phyloP scores from a whole-genome alignment of 2,113 vertebrate genomes.

The Poeciliopsis prolifica region DNA sequence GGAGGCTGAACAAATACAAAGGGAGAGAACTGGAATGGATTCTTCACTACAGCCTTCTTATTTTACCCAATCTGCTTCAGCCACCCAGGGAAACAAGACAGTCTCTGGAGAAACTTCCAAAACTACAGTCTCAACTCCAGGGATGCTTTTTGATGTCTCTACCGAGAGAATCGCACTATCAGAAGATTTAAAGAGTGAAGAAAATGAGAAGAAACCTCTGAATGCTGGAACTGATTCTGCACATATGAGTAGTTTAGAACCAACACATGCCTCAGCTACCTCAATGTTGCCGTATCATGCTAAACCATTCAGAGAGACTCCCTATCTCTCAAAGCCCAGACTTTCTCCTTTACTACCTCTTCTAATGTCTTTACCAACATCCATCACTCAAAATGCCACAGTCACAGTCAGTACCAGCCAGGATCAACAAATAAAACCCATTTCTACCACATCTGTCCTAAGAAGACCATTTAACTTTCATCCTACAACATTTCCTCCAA shows the following conservation, averaged over 20 bases:
- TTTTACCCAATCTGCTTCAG: slow-evolving; percentile 29
- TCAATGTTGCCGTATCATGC: slow-evolving; percentile 6
- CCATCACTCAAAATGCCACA: slow-evolving; percentile 28
- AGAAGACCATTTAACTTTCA: slow-evolving; percentile 42
- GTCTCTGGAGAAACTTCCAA: slow-evolving; percentile 24
- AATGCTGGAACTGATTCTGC: background rate
- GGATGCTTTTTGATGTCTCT: slow-evolving; percentile 22
- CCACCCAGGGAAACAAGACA: background rate
- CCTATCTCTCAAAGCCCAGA: slow-evolving; percentile 12
- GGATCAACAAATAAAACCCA: slow-evolving; percentile 44
- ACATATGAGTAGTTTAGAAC: background rate
- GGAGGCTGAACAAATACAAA: background rate
- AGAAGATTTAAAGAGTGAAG: slow-evolving; percentile 34
- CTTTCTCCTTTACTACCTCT: slow-evolving; percentile 23
- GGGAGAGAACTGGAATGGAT: slow-evolving; percentile 21
- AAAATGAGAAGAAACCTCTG: slow-evolving; percentile 24
- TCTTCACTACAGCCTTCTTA: slow-evolving; percentile 24
- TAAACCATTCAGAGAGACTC: slow-evolving; percentile 23
- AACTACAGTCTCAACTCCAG: background rate
- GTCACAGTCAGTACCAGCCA: slow-evolving; percentile 60
- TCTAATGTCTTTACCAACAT: slow-evolving; percentile 1
- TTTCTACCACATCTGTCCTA: slow-evolving; percentile 21
- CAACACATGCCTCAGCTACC: background rate
- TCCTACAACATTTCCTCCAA: slow-evolving; percentile 24
- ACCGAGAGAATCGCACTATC: slow-evolving; percentile 15